phyloP scores from a whole-genome alignment of 2,113 vertebrate genomes.

The Dipodomys spectabilis region DNA sequence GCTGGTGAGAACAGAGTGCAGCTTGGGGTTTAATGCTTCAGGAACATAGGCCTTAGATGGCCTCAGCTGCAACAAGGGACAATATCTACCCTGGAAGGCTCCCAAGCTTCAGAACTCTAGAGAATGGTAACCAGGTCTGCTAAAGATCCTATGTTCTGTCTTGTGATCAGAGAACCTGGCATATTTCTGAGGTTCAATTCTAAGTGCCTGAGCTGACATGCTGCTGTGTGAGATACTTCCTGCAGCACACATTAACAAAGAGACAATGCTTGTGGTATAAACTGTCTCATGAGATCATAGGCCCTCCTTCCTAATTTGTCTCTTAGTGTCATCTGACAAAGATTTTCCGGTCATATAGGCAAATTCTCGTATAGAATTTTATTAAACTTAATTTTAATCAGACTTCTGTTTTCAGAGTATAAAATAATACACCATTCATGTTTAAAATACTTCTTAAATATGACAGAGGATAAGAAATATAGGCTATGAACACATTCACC shows the following conservation, averaged over 20 bases:
- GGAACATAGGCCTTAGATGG: conserved; percentile 23
- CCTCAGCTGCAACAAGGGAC: conserved; percentile 58
- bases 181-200: conserved; percentile 32
- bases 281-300: conserved; percentile 10
- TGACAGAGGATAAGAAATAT: conserved; percentile 60
- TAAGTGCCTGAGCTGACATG: conserved; percentile 44
- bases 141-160: neutral
- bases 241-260: conserved; percentile 31
- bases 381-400: conserved; percentile 54
- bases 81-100: conserved; percentile 49
- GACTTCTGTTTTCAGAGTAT: conserved; percentile 61
- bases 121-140: neutral
- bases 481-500: conserved; percentile 61
- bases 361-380: conserved; percentile 54
- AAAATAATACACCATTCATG: conserved; percentile 57
- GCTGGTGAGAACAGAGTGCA: conserved; percentile 56
- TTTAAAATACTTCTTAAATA: conserved; percentile 65
- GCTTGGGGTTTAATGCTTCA: conserved; percentile 65
- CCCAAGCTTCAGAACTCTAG: conserved; percentile 52
- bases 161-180: neutral
- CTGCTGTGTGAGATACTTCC: conserved; percentile 1
- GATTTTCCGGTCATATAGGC: conserved; percentile 48
- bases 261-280: conserved; percentile 39
- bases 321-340: conserved; percentile 59
- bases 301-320: conserved; percentile 34